Evolutionary conservation across 2,113 vertebrate species (phyloP), one percentile per base, ranked within the genome.

Genomic region (Dendropsophus ebraccatus): DNA sequence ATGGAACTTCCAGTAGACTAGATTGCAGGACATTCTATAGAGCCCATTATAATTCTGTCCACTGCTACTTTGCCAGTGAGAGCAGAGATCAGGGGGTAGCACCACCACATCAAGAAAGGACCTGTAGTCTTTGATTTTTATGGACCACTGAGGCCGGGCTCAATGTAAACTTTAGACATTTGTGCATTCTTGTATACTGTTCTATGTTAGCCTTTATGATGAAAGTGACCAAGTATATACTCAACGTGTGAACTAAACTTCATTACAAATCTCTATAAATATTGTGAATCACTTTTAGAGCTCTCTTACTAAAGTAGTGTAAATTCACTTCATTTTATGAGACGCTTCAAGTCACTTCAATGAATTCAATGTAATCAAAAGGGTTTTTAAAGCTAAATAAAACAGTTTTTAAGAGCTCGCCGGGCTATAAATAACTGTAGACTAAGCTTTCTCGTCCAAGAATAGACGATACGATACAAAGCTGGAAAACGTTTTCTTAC

Each of bases 351-450:
- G 56, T 81, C 14, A 35, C 77, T 79, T 56, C 28, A 67, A 32
- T 69, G 30, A 35, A 69, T 35, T 35, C 30, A 69, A 58, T 62
- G 56, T 65, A 81, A 62, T 65, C 60, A 81, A 60, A 80, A 41
- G 19, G 79, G 41, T 62, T 81, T 81, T 81, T 8, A 35, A 67
- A 62, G 58, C 19, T 70, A 41, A 81, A 47, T 41, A 81, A 67
- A 67, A 81, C 13, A 10, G 41, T 41, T 41, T 67, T 81, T 41
- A 81, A 81, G 79, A 81, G 79, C 37, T 21, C 49, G 41, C 62
- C 21, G 65, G 25, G 35, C 41, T 81, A 65, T 81, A 81, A 81
- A 81, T 81, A 81, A 49, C 65, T 21, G 13, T 6, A 70, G 67
- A 37, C 67, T 70, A 70, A 23, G 67, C 67, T 69, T 69, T 17